Evolutionary conservation across 2,113 vertebrate genomes (phyloP).

Genomic region (Siniperca knerii): DNA sequence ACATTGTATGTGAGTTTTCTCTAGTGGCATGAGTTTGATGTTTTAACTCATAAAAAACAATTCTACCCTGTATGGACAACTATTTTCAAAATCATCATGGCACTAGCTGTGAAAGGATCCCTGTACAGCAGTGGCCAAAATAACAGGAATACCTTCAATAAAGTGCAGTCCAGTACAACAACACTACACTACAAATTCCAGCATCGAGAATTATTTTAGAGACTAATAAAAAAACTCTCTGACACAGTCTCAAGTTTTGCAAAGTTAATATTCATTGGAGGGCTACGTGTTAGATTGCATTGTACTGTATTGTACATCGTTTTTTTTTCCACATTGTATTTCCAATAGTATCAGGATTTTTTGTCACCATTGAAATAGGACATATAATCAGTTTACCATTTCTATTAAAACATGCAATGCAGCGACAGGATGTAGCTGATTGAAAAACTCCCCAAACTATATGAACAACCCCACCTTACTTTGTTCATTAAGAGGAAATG

Average conservation of each 20-base stretch:
- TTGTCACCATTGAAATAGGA: not conserved
- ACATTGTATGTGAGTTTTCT: conserved; percentile 56
- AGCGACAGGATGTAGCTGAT: not conserved
- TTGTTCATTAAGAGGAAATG: conserved; percentile 43
- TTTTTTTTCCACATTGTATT: not conserved
- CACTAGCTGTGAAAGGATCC: not conserved
- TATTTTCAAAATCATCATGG: not conserved
- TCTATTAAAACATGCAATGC: conserved; percentile 5
- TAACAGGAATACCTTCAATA: not conserved
- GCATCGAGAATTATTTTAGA: not conserved
- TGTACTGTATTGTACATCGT: not conserved
- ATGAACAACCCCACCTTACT: not conserved
- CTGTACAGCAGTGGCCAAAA: not conserved
- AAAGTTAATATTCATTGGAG: not conserved
- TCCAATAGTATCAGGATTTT: not conserved
- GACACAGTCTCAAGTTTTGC: not conserved
- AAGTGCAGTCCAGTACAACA: not conserved
- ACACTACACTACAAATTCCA: not conserved
- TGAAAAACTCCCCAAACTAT: conserved; percentile 1
- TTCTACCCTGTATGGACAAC: not conserved
- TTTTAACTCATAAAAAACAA: conserved; percentile 41
- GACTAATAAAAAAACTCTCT: not conserved
- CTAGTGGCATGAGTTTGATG: conserved; percentile 34
- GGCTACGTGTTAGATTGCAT: not conserved
- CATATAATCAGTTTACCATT: not conserved